Evolutionary conservation across 2,888 invertebrate genomes (phyloP), one percentile per base, ranked within the genome.

Genomic region (Anagyrus pseudococci): DNA sequence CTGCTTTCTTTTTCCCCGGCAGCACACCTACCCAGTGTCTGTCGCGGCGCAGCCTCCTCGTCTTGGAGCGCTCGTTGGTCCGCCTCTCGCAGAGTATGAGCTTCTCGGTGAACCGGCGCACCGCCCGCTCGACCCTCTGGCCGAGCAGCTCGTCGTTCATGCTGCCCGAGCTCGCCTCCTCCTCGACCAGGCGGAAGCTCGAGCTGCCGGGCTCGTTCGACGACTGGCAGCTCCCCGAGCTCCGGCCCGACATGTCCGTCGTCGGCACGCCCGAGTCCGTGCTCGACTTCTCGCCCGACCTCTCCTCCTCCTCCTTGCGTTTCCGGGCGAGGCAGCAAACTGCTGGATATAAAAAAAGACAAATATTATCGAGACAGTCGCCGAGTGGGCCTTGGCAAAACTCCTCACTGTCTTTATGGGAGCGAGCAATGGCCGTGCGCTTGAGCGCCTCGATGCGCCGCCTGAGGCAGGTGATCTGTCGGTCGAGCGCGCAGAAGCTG

Each of bases 91-190:
- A 69, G 15, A 72, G 49, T n/a, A 73, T 72, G 26, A 75, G 60
- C 22, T 72, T 67, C 57, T 73, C 69, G 7, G 72, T 74, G 48
- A 73, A 72, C 48, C 68, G 68, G 15, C 58, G 55, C 26, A 78
- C 73, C 13, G 69, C 76, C 25, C 66, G 59, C 49, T 77, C 77
- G 15, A 77, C 69, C 41, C 69, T 60, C 10, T 67, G 68, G 48
- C 67, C 67, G 22, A 75, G 57, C 3, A 23, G 15, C 19, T 64
- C 64, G 10, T 64, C 61, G 54, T n/a, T 55, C 19, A 17, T n/a
- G 40, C 54, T 58, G 7, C 20, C n/a, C 17, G 46, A 6, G 6
- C 22, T 29, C 46, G 7, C 7, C 1, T n/a, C 4, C 37, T 29
- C 19, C 23, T 20, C 13, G 2, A 13, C 2, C 13, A 25, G 40